phyloP scores from a whole-genome alignment of 1,140 invertebrate species.

The Leptopilina boulardi region DNA sequence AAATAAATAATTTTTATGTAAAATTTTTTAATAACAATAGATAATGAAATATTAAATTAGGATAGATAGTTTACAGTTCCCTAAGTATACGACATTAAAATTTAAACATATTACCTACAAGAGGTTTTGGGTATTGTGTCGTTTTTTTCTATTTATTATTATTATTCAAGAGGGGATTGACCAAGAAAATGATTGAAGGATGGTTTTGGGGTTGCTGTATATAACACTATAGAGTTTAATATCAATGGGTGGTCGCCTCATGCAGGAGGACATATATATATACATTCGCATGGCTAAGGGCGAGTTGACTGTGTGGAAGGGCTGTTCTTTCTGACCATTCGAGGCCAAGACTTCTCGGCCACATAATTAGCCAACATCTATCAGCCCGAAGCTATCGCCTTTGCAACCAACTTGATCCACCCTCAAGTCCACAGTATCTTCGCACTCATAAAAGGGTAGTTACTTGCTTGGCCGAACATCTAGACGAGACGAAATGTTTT shows the following conservation, averaged over 20 bases:
- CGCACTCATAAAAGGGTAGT: conserved; percentile 55
- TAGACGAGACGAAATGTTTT: conserved; percentile 1
- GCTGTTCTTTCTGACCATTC: conserved; percentile 65
- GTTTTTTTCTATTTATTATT: too few relatives aligned
- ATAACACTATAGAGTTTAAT: conserved; percentile 36
- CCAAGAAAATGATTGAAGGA: too few relatives aligned
- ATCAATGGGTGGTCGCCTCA: conserved; percentile 47
- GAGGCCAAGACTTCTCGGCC: conserved; percentile 68
- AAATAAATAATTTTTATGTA: too few relatives aligned
- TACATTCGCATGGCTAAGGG: conserved; percentile 59
- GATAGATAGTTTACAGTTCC: too few relatives aligned
- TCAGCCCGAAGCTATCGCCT: conserved; percentile 75
- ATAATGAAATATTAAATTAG: too few relatives aligned
- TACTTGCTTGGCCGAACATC: conserved; percentile 19
- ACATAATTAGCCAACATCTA: conserved; percentile 77
- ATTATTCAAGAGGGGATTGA: too few relatives aligned
- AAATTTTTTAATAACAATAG: too few relatives aligned
- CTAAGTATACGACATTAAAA: too few relatives aligned
- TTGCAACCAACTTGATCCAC: conserved; percentile 67
- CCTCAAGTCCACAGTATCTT: conserved; percentile 60
- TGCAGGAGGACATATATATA: conserved; percentile 43
- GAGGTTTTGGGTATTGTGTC: too few relatives aligned
- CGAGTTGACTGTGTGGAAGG: conserved; percentile 57
- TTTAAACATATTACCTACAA: too few relatives aligned
- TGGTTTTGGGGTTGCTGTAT: neutral